Percentiles rank a stretch among this genome's conserved stretches.
Evolutionary conservation across 2,113 vertebrate genomes (phyloP).

Genomic region (Athene noctua): DNA sequence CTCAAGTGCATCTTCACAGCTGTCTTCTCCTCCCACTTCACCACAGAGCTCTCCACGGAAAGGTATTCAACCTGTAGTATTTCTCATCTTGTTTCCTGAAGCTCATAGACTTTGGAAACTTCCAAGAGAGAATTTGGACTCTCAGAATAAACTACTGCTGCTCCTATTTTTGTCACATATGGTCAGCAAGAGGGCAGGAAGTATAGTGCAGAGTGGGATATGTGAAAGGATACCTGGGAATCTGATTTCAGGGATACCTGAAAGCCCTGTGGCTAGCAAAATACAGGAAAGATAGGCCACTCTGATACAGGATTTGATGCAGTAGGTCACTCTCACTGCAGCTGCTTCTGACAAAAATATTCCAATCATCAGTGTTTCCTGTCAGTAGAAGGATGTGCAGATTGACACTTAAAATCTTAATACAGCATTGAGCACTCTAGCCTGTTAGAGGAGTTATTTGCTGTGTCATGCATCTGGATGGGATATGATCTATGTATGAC

Average conservation of each 20-base stretch:
- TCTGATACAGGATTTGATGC: not conserved
- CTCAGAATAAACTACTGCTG: not conserved
- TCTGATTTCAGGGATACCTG: not conserved
- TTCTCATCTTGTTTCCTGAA: not conserved
- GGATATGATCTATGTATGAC: not conserved
- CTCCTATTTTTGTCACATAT: not conserved
- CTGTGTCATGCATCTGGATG: not conserved
- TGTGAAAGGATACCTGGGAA: not conserved
- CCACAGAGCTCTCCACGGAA: conserved; percentile 97
- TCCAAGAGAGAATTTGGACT: not conserved
- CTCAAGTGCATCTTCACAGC: conserved; percentile 89
- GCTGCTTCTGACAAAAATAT: not conserved
- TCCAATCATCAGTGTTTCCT: not conserved
- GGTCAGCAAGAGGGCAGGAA: not conserved
- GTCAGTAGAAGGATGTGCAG: not conserved
- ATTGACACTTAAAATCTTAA: not conserved
- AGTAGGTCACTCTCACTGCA: not conserved
- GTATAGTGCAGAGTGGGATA: not conserved
- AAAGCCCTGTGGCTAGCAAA: not conserved
- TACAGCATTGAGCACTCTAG: not conserved
- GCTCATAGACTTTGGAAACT: not conserved
- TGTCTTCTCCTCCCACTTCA: conserved; percentile 93
- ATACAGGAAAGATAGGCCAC: not conserved
- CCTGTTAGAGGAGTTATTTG: not conserved
- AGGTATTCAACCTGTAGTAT: conserved; percentile 72